Percentiles rank a stretch among this genome's conserved stretches.
Evolutionary conservation across 2,113 vertebrate genomes (phyloP).

Genomic region (Toxostoma redivivum): DNA sequence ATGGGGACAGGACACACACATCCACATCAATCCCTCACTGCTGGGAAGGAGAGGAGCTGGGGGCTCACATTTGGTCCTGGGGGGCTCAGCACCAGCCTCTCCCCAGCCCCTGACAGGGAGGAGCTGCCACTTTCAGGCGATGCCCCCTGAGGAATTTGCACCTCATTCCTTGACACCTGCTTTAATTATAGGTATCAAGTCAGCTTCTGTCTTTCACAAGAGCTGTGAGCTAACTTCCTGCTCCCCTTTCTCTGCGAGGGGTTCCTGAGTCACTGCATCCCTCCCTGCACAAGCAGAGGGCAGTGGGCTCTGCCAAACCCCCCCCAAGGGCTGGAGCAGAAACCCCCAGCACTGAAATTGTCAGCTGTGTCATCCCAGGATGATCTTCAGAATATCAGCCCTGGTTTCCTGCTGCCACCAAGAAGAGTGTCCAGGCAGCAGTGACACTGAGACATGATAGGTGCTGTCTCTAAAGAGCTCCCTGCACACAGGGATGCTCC

Average conservation of each 20-base stretch:
- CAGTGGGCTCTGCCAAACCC: not conserved
- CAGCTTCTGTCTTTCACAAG: conserved; percentile 29
- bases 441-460: rapidly evolving
- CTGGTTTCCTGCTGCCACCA: not conserved
- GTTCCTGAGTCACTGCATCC: not conserved
- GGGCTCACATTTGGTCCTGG: rapidly evolving
- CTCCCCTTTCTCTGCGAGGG: not conserved
- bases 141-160: conserved; percentile 20
- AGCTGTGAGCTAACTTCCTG: not conserved
- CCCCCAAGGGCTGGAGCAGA: not conserved
- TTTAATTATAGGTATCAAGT: conserved; percentile 25
- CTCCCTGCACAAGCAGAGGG: not conserved
- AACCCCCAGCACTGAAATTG: not conserved
- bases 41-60: not conserved
- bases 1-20: not conserved
- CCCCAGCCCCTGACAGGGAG: not conserved
- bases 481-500: not conserved
- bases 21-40: rapidly evolving
- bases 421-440: not conserved
- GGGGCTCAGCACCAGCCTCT: not conserved
- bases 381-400: not conserved
- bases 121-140: not conserved
- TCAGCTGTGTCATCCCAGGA: rapidly evolving
- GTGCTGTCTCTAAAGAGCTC: not conserved
- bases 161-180: conserved; percentile 32